Base-by-base conservation (phyloP, 2,888 invertebrate genomes). In the Rhabditoides inermis region DNA sequence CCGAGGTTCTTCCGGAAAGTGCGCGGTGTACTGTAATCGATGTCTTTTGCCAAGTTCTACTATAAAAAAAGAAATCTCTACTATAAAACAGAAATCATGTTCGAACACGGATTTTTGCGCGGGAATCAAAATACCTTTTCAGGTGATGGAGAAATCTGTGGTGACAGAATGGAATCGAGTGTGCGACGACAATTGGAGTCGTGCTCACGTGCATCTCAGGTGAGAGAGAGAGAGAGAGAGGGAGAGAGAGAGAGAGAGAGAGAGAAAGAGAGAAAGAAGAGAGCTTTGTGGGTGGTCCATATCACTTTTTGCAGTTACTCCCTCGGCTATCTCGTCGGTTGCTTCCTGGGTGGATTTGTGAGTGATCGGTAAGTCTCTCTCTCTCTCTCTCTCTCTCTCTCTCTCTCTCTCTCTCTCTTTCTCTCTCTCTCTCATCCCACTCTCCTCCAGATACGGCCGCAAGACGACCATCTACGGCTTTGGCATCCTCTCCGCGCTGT, bases 181-280 rank as follows among this genome's bases (percentile, higher is more conserved):
- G 18, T 59, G 59, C 51, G 71, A 73, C 40, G 64, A 72, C 32
- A 74, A 72, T 49, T 67, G 72, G 65, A 67, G 66, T 36, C 51
- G 69, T 18, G 75, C 73, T 2, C 73, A 75, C 51, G 73, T 72
- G 6, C 75, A 76, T 37, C 55, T 75, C 53, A 64, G 68, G n/a
- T n/a, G n/a, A n/a, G n/a, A n/a, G n/a, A n/a, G n/a, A n/a, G n/a
- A n/a, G n/a, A n/a, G n/a, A n/a, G n/a, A n/a, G n/a, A n/a, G n/a
- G n/a, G n/a, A n/a, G n/a, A n/a, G n/a, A n/a, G n/a, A n/a, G n/a
- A n/a, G n/a, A n/a, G n/a, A n/a, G n/a, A n/a, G n/a, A n/a, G n/a
- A n/a, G n/a, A n/a, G n/a, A n/a, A n/a, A n/a, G n/a, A n/a, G n/a
- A n/a, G n/a, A n/a, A n/a, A n/a, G n/a, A n/a, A n/a, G n/a, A n/a